These are phyloP conservation scores for Acanthosepion esculentum DNA, from an alignment of 2,888 invertebrate species.

Conservation along the genomic window DNA sequence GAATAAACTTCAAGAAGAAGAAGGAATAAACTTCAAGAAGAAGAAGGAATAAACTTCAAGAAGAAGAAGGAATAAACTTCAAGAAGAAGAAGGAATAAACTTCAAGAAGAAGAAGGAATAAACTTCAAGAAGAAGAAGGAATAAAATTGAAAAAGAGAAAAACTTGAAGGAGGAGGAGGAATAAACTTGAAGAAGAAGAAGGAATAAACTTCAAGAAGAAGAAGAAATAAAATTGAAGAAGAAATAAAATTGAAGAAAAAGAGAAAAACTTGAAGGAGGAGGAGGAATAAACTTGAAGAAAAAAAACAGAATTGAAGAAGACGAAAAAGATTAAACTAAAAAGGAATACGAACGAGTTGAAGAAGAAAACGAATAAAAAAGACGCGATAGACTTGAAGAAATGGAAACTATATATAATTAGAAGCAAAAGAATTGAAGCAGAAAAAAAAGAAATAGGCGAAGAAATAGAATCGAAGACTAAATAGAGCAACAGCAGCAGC, in stretches of 20 bases:
- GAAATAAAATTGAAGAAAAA: no score
- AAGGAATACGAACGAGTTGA: not conserved
- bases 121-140: not conserved
- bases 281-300: not conserved
- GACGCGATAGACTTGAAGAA: not conserved
- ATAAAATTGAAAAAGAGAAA: not conserved
- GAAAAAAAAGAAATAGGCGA: not conserved
- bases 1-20: no score
- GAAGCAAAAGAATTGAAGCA: not conserved
- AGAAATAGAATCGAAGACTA: not conserved
- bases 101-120: not conserved
- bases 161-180: not conserved
- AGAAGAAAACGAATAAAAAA: not conserved
- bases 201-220: not conserved
- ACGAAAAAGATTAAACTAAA: not conserved
- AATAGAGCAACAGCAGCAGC: not conserved
- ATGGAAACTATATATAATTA: not conserved
- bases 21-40: not conserved
- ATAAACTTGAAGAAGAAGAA: not conserved
- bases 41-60: not conserved
- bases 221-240: no score
- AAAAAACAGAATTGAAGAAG: not conserved
- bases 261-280: no score
- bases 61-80: not conserved
- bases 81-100: not conserved